Evolutionary conservation across 2,113 vertebrate species (phyloP).

Genomic region (Gadus chalcogrammus): DNA sequence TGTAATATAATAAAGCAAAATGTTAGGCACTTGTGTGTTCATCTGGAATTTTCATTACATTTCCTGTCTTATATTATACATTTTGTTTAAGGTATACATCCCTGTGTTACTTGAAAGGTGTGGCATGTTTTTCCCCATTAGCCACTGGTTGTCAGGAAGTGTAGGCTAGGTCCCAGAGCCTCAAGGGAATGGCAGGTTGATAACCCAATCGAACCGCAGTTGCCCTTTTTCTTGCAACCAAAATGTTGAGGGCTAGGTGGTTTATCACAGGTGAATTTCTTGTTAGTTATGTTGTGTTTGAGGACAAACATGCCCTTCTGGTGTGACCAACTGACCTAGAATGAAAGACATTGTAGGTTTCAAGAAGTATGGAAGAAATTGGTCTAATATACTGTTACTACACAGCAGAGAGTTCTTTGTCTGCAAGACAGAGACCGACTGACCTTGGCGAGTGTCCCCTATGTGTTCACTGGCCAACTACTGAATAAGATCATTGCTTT

Average conservation of each 20-base stretch:
- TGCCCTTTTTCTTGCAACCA: background rate
- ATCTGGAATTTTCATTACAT: background rate
- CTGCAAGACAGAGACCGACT: conserved; percentile 5
- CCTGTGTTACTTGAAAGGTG: conserved; percentile 32
- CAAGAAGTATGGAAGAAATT: background rate
- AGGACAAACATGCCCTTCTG: background rate
- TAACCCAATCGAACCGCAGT: conserved; percentile 22
- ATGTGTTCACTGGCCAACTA: conserved; percentile 13
- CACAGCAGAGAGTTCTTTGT: conserved; percentile 14
- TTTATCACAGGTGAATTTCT: too few species aligned
- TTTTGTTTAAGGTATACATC: conserved; percentile 7
- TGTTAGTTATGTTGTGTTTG: background rate
- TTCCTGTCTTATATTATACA: too few species aligned
- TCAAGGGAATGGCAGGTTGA: conserved; percentile 43
- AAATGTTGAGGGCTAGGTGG: too few species aligned
- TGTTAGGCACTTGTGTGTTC: background rate
- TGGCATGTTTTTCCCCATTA: conserved; percentile 27
- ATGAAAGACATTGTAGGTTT: background rate
- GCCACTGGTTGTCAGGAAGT: conserved; percentile 57
- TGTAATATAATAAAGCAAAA: too few species aligned
- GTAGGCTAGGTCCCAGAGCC: conserved; percentile 30
- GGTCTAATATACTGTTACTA: background rate
- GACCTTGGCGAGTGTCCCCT: conserved; percentile 18
- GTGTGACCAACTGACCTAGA: background rate
- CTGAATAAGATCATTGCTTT: conserved; percentile 2